phyloP scores from a whole-genome alignment of 2,888 invertebrate genomes.

The Tiliacea aurago region DNA sequence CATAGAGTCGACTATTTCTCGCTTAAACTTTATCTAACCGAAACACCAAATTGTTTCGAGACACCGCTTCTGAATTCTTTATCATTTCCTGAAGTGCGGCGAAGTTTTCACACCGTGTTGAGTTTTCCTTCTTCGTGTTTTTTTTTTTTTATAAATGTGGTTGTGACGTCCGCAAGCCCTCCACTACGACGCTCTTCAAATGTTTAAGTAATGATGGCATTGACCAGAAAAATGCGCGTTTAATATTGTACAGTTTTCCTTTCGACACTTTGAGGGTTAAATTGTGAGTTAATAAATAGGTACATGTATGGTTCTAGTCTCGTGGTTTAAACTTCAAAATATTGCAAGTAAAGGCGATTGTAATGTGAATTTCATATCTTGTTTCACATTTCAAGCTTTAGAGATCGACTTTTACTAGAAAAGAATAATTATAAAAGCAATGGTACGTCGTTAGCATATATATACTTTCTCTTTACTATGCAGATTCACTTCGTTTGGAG shows the following conservation, averaged over 20 bases:
- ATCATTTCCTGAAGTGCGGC: constrained; percentile 29
- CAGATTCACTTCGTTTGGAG: constrained; percentile 58
- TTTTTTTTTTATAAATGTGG: constrained; percentile 34
- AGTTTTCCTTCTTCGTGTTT: constrained; percentile 25
- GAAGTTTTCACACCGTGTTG: constrained; percentile 24
- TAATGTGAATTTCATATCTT: background rate
- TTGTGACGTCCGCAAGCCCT: constrained; percentile 3
- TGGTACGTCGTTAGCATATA: constrained; percentile 51
- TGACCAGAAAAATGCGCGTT: constrained; percentile 19
- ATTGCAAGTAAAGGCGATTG: background rate
- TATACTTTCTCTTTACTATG: constrained; percentile 56
- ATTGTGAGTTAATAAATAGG: background rate
- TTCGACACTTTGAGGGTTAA: background rate
- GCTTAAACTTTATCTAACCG: constrained; percentile 13
- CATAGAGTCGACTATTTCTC: constrained; percentile 1
- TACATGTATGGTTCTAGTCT: background rate
- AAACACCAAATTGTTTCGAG: constrained; percentile 34
- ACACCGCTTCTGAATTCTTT: constrained; percentile 46
- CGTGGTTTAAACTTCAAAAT: background rate
- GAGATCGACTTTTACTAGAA: constrained; percentile 19
- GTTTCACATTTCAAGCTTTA: constrained; percentile 14
- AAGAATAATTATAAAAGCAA: constrained; percentile 55
- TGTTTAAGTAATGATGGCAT: constrained; percentile 42
- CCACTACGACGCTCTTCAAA: constrained; percentile 21
- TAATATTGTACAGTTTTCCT: background rate